Percentiles rank a stretch among this genome's conserved stretches.
These are phyloP conservation scores for Bos taurus DNA, from an alignment of 2,113 vertebrate species.

Conservation along the genomic window ARS-UCD2.0 NC_037330.1:35808001-35808500, in stretches of 20 bases:
- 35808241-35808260: background rate
- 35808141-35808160: accelerated
- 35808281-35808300: background rate
- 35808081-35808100: background rate
- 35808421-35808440: background rate
- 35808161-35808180: background rate
- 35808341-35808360: background rate
- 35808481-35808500: background rate
- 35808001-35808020: background rate
- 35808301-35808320: background rate
- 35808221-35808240: background rate
- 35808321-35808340: background rate
- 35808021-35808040: background rate
- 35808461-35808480: background rate
- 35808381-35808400: background rate
- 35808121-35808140: background rate
- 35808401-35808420: background rate
- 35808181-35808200: background rate
- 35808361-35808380: background rate
- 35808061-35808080: background rate
- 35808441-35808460: background rate
- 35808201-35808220: background rate
- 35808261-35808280: background rate
- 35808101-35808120: background rate
- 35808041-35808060: background rate